phyloP scores from a whole-genome alignment of 2,113 vertebrate genomes.

The Atherinomorus stipes region DNA sequence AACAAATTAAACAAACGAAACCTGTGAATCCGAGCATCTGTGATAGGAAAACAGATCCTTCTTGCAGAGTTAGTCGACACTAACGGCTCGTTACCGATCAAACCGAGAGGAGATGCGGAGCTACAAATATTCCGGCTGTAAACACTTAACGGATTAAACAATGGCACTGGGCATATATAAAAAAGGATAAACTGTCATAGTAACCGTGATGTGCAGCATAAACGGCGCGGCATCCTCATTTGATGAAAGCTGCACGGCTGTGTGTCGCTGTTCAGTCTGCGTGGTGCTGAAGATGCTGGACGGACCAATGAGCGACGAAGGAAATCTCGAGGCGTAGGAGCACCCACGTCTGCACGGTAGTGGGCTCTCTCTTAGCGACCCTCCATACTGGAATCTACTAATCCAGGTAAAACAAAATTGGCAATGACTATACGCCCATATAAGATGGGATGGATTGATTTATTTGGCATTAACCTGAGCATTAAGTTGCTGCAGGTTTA shows the following conservation, averaged over 20 bases:
- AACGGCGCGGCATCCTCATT: conserved; percentile 34
- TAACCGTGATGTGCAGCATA: conserved; percentile 8
- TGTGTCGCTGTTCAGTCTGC: conserved; percentile 77
- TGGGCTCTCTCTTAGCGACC: conserved; percentile 32
- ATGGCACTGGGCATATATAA: not conserved
- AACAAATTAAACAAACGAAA: conserved; percentile 7
- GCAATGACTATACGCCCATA: not conserved
- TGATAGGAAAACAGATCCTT: conserved; percentile 30
- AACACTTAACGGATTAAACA: not conserved
- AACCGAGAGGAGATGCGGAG: not conserved
- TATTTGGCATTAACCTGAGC: too few species aligned
- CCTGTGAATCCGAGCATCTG: conserved; percentile 43
- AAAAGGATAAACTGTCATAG: conserved; percentile 22
- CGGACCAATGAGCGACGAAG: conserved; percentile 66
- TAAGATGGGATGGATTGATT: too few species aligned
- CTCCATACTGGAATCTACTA: conserved; percentile 45
- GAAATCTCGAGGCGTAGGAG: conserved; percentile 58
- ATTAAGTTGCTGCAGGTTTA: too few species aligned
- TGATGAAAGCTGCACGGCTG: conserved; percentile 44
- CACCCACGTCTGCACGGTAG: conserved; percentile 48
- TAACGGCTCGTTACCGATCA: conserved; percentile 2
- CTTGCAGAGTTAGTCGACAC: conserved; percentile 16
- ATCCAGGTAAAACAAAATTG: conserved; percentile 6
- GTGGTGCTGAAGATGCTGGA: conserved; percentile 77
- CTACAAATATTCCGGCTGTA: not conserved